These are phyloP conservation scores for Chaetodon trifascialis DNA, from an alignment of 2,113 vertebrate species.

Conservation along the genomic window DNA sequence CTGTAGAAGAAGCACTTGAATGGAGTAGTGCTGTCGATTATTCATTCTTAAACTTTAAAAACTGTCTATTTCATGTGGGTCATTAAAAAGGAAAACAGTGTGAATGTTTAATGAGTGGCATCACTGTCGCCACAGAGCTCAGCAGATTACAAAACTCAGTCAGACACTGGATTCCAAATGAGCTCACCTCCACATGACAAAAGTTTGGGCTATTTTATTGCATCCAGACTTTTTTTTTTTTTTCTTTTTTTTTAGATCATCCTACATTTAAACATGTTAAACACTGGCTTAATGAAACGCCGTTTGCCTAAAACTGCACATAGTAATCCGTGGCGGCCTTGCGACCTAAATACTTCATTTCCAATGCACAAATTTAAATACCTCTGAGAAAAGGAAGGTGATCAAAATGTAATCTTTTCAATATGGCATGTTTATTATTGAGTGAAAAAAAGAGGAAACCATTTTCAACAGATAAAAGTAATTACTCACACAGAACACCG, in stretches of 20 bases:
- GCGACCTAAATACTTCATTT: slow-evolving; percentile 40
- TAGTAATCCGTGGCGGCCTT: background rate
- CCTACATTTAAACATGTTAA: slow-evolving; percentile 19
- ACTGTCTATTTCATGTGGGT: slow-evolving; percentile 40
- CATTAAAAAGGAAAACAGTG: slow-evolving; percentile 49
- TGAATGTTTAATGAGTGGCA: slow-evolving; percentile 47
- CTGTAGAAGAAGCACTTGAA: slow-evolving; percentile 33
- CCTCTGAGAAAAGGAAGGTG: slow-evolving; percentile 39
- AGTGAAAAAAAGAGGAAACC: slow-evolving; percentile 34
- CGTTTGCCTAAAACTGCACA: slow-evolving; percentile 30
- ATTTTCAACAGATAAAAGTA: slow-evolving; percentile 56
- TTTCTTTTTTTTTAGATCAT: slow-evolving; percentile 1
- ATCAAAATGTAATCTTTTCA: slow-evolving; percentile 55
- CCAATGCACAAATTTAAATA: slow-evolving; percentile 41
- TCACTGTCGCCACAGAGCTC: slow-evolving; percentile 9
- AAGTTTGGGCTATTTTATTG: slow-evolving; percentile 10
- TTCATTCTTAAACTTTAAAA: slow-evolving; percentile 49
- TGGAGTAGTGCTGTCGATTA: slow-evolving; percentile 14
- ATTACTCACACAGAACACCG: slow-evolving; percentile 51
- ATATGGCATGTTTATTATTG: slow-evolving; percentile 52
- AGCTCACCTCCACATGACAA: slow-evolving; percentile 19
- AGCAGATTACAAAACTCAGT: slow-evolving; percentile 17
- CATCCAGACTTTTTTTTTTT: background rate
- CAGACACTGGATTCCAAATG: background rate
- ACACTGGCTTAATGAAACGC: slow-evolving; percentile 32